Conservation (phyloP, 1,140 invertebrate species). For the Neodiprion lecontei region DNA sequence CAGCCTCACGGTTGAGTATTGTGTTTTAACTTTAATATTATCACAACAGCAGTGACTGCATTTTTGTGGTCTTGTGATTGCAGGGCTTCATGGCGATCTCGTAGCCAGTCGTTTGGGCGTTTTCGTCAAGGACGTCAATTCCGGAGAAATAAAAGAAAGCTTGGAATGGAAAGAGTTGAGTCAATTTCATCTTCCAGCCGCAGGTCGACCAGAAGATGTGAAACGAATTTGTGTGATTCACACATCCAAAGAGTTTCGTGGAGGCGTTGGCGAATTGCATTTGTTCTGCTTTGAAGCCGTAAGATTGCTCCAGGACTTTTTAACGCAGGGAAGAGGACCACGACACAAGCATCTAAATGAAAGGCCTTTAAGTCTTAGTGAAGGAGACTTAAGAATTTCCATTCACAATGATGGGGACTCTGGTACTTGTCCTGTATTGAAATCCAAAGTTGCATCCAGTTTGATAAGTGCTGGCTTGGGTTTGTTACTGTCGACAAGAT, state of each 20-base stretch:
- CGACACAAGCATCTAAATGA: constrained; percentile 37
- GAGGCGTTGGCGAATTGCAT: constrained; percentile 60
- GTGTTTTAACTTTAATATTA: no score
- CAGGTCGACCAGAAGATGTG: constrained; percentile 60
- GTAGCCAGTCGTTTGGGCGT: constrained; percentile 56
- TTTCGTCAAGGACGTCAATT: constrained; percentile 59
- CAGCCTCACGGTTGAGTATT: no score
- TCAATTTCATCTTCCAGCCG: constrained; percentile 61
- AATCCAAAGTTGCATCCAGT: constrained; percentile 47
- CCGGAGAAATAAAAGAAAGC: constrained; percentile 53
- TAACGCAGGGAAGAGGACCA: constrained; percentile 56
- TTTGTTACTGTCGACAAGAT: constrained; percentile 41
- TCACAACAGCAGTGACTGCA: no score
- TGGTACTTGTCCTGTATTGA: constrained; percentile 34
- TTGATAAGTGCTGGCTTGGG: constrained; percentile 49
- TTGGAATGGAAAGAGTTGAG: constrained; percentile 64
- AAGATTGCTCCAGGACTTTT: constrained; percentile 55
- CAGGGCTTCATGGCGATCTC: constrained; percentile 63
- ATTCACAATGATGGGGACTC: constrained; percentile 29
- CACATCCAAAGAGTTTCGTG: constrained; percentile 61
- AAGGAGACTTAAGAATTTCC: constrained; percentile 57
- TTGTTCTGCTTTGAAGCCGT: constrained; percentile 60
- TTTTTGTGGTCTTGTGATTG: no score
- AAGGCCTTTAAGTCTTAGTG: constrained; percentile 61
- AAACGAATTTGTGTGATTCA: constrained; percentile 64